A percentile compares a stretch with the other conserved stretches of the same genome.
These are phyloP conservation scores for Lepus townsendii DNA, from an alignment of 2,797 vertebrate species.

Conservation along the genomic window DNA sequence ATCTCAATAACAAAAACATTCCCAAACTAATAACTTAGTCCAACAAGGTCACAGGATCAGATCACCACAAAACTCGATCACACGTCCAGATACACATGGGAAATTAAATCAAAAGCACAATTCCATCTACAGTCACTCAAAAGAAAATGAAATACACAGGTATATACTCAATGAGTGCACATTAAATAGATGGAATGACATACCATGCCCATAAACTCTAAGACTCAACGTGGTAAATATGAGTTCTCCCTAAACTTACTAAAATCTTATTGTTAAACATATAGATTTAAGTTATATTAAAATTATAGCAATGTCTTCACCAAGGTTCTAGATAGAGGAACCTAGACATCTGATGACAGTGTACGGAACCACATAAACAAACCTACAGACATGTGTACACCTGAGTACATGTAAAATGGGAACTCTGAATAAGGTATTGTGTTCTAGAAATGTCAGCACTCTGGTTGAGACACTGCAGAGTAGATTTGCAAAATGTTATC, in stretches of 20 bases:
- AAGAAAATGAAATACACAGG: not conserved
- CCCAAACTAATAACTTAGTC: not conserved
- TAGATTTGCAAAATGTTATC: not conserved
- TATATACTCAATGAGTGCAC: not conserved
- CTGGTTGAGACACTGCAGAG: not conserved
- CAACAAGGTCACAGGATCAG: not conserved
- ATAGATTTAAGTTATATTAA: not conserved
- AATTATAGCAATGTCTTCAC: not conserved
- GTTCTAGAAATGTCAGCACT: not conserved
- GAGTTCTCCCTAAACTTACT: not conserved
- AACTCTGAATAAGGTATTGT: not conserved
- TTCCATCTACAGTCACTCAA: not conserved
- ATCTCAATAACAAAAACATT: not conserved
- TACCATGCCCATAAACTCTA: not conserved
- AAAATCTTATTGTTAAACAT: not conserved
- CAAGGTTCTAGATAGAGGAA: not conserved
- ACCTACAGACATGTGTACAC: not conserved
- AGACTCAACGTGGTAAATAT: not conserved
- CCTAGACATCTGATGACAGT: not conserved
- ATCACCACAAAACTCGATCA: not conserved
- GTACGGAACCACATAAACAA: not conserved
- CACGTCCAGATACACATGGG: not conserved
- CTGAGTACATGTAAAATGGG: not conserved
- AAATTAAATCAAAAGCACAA: constrained; percentile 58
- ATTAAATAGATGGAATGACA: not conserved